phyloP scores from a whole-genome alignment of 1,140 invertebrate species.

The Zaprionus taronus region DNA sequence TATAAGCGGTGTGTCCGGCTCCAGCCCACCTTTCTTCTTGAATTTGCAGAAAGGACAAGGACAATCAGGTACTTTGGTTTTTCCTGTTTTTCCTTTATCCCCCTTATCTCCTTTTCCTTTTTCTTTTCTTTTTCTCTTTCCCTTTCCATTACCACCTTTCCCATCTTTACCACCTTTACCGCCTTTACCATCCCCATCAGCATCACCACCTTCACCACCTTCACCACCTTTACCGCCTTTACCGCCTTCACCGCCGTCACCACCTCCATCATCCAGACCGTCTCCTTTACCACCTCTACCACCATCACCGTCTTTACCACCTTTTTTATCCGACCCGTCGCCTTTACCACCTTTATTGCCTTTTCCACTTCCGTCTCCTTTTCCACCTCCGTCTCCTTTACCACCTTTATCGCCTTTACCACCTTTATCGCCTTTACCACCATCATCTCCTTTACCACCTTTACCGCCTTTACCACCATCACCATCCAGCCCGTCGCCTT shows the following conservation, averaged over 20 bases:
- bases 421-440: not conserved
- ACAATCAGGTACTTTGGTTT: conserved; percentile 14
- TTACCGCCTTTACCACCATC: not conserved
- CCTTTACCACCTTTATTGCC: not conserved
- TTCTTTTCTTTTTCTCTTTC: not conserved
- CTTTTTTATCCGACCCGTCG: not conserved
- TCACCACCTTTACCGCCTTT: not conserved
- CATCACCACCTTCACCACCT: not conserved
- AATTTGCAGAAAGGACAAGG: conserved; percentile 58
- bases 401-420: not conserved
- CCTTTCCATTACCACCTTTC: too few species aligned
- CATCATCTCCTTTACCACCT: not conserved
- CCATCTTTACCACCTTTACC: not conserved
- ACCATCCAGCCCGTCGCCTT: not conserved
- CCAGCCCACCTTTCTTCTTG: not conserved
- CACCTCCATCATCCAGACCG: not conserved
- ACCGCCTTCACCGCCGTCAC: not conserved
- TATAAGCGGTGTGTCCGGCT: conserved; percentile 54
- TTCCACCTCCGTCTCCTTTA: not conserved
- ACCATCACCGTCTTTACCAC: not conserved
- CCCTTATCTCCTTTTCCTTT: not conserved
- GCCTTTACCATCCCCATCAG: not conserved
- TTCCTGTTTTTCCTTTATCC: not conserved
- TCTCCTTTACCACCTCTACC: not conserved
- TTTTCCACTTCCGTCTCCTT: not conserved